Evolutionary conservation across 2,113 vertebrate genomes (phyloP).

Genomic region (Furnarius figulus): DNA sequence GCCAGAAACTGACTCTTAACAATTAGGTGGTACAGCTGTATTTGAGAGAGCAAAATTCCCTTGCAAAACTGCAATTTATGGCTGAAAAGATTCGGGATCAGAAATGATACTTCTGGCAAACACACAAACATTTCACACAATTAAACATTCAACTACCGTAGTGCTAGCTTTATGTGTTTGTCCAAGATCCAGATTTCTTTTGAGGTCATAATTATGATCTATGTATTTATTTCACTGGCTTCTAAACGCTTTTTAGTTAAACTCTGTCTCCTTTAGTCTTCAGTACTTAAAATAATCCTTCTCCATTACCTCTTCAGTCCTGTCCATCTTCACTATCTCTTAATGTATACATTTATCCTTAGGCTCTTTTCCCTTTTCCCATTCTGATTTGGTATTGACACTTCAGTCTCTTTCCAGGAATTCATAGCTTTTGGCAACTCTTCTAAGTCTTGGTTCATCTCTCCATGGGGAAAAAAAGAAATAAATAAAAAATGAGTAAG

Average conservation of each 20-base stretch:
- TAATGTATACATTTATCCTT: background rate
- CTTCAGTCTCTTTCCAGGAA: background rate
- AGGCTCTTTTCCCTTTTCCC: background rate
- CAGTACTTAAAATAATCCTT: background rate
- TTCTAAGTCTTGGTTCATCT: background rate
- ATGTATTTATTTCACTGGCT: background rate
- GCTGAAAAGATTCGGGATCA: background rate
- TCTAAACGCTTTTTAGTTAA: background rate
- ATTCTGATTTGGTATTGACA: background rate
- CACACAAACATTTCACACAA: background rate
- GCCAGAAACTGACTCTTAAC: background rate
- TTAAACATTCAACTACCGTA: background rate
- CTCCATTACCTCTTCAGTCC: background rate
- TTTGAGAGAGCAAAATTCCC: background rate
- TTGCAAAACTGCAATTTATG: background rate
- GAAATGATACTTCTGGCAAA: background rate
- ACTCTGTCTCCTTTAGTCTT: background rate
- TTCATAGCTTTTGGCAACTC: background rate
- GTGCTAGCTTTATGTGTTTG: background rate
- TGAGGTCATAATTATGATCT: background rate
- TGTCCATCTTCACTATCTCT: background rate
- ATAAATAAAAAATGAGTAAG: background rate
- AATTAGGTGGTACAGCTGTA: background rate
- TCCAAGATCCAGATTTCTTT: background rate
- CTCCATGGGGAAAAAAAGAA: background rate